phyloP scores from a whole-genome alignment of 1,140 invertebrate species.

The Arion vulgaris region DNA sequence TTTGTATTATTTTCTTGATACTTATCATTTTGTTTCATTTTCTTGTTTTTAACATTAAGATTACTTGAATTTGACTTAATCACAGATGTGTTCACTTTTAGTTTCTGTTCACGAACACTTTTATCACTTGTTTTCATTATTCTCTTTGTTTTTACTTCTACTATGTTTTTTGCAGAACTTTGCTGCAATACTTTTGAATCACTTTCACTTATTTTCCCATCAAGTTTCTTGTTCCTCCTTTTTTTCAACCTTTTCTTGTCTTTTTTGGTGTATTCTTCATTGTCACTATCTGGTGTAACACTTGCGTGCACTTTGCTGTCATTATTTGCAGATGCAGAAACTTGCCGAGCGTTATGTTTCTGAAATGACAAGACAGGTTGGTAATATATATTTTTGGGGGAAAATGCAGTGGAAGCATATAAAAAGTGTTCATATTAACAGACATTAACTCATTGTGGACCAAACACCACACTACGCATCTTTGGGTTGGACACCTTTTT shows the following conservation, averaged over 20 bases:
- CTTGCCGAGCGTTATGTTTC: background rate
- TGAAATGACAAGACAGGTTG: background rate
- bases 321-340: background rate
- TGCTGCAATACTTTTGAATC: background rate
- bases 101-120: background rate
- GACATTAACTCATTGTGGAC: too few species aligned
- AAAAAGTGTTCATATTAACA: background rate
- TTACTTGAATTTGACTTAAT: background rate
- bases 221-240: slow-evolving; percentile 16
- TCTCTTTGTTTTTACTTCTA: background rate
- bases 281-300: slow-evolving; percentile 15
- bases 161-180: background rate
- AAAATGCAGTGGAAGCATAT: too few species aligned
- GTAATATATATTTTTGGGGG: too few species aligned
- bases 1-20: slow-evolving; percentile 7
- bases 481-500: too few species aligned
- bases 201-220: background rate
- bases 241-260: slow-evolving; percentile 29
- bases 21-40: slow-evolving; percentile 8
- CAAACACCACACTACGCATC: too few species aligned
- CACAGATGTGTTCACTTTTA: background rate
- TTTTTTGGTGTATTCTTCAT: slow-evolving; percentile 23
- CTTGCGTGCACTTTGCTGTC: background rate
- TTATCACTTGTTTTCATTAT: background rate
- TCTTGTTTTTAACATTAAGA: background rate